A percentile compares a stretch with the other conserved stretches of the same genome.
Evolutionary conservation across 1,140 invertebrate genomes (phyloP).

Genomic region (Ganaspis sp.): DNA sequence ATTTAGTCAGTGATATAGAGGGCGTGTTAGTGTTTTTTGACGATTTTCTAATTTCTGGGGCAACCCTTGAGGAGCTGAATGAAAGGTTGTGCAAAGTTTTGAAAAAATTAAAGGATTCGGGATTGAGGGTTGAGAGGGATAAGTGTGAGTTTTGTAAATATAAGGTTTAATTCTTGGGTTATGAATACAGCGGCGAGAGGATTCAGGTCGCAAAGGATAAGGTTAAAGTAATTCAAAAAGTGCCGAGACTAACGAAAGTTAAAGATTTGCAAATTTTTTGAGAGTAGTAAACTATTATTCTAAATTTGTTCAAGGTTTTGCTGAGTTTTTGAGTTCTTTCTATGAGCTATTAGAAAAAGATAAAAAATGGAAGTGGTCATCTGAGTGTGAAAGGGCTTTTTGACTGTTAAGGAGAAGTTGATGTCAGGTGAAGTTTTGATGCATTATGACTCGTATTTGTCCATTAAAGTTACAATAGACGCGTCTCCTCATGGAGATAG

Average conservation of each 20-base stretch:
- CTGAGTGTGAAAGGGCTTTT: slow-evolving; percentile 32
- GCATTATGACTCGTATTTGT: slow-evolving; percentile 34
- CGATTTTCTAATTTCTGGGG: slow-evolving; percentile 36
- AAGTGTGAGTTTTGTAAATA: slow-evolving; percentile 46
- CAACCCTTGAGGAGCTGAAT: slow-evolving; percentile 36
- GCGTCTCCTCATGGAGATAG: slow-evolving; percentile 35
- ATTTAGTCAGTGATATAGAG: slow-evolving; percentile 33
- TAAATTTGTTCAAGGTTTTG: slow-evolving; percentile 41
- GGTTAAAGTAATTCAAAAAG: slow-evolving; percentile 38
- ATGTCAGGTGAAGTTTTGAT: slow-evolving; percentile 35
- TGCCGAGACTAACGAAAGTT: slow-evolving; percentile 29
- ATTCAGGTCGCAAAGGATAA: slow-evolving; percentile 40
- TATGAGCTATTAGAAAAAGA: slow-evolving; percentile 39
- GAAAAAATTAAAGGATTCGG: slow-evolving; percentile 18
- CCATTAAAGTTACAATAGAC: slow-evolving; percentile 41
- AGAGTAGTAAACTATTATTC: slow-evolving; percentile 41
- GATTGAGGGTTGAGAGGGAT: slow-evolving; percentile 35
- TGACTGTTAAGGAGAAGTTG: slow-evolving; percentile 17
- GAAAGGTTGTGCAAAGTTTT: slow-evolving; percentile 32
- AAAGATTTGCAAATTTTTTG: slow-evolving; percentile 44
- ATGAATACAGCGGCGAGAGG: slow-evolving; percentile 31
- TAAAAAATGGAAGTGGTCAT: slow-evolving; percentile 37
- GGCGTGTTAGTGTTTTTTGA: slow-evolving; percentile 43
- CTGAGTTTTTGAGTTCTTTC: slow-evolving; percentile 32
- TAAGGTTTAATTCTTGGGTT: slow-evolving; percentile 44